These are phyloP conservation scores for Diplodus sargus DNA, from an alignment of 2,797 vertebrate genomes.

Conservation along the genomic window DNA sequence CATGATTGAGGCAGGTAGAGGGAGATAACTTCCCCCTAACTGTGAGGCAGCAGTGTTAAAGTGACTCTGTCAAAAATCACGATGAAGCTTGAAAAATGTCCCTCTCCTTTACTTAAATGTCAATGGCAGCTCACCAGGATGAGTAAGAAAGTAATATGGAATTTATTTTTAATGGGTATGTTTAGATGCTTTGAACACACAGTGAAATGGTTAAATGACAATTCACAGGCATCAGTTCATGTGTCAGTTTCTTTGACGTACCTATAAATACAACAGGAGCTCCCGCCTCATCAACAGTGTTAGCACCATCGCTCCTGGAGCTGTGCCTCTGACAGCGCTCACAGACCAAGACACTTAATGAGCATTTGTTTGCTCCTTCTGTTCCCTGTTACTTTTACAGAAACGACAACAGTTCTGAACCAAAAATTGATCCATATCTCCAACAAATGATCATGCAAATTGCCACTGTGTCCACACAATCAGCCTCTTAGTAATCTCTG, in stretches of 20 bases:
- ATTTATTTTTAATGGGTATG: background rate
- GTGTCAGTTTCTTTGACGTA: background rate
- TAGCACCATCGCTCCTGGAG: background rate
- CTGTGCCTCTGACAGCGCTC: constrained; percentile 1
- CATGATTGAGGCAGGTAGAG: constrained; percentile 33
- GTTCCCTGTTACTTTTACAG: constrained; percentile 22
- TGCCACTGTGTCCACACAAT: constrained; percentile 33
- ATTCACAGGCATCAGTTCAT: background rate
- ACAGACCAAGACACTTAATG: background rate
- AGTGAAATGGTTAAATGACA: too few relatives aligned
- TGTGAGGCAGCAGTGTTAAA: constrained; percentile 38
- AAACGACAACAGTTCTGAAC: constrained; percentile 8
- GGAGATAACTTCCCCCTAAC: constrained; percentile 34
- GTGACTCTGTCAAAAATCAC: constrained; percentile 39
- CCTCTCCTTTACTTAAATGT: constrained; percentile 35
- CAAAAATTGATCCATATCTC: constrained; percentile 33
- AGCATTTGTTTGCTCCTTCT: constrained; percentile 36
- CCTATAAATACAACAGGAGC: background rate
- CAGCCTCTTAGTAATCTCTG: constrained; percentile 33
- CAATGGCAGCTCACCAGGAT: background rate
- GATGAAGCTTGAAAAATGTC: constrained; percentile 22
- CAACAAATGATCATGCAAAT: constrained; percentile 41
- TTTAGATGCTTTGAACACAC: background rate
- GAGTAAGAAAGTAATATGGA: background rate
- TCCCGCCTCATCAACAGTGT: constrained; percentile 5